Evolutionary conservation across 2,113 vertebrate species (phyloP), one percentile per base, ranked within the genome.

Genomic region (Oxyura jamaicensis): DNA sequence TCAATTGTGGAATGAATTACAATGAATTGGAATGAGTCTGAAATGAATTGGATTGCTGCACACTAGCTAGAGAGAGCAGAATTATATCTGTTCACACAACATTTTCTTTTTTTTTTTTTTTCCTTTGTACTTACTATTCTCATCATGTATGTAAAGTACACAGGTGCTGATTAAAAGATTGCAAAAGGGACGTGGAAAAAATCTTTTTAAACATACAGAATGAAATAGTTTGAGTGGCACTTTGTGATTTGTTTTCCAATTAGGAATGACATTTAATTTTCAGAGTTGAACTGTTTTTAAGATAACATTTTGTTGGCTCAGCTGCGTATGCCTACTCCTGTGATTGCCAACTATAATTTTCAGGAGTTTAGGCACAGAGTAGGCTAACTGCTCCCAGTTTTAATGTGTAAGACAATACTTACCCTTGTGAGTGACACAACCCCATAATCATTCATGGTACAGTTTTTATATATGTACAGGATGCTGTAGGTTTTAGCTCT

Each of bases 151-250:
- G 84, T 96, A 74, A 95, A 93, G 52, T 35, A 78, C 39, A 60
- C 44, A 92, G 76, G 65, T 96, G 73, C 83, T 96, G 93, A 97
- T 96, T 93, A 93, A 93, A 92, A 93, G 80, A 95, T 93, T 93
- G 93, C 86, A 93, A 73, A 89, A 80, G 35, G 10, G 35, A 86
- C 55, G 25, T 17, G 69, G 58, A 55, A 80, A 76, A 86, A 39
- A 46, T 59, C 11, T 63, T 77, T 74, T 67, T 72, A 86, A 90
- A 88, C 39, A 75, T 67, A 80, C 48, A 72, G 83, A 93, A 83
- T 65, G 65, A 68, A 94, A 88, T 52, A 4, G 12, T 79, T 85
- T 83, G 83, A 96, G 91, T 94, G 91, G 65, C 88, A 94, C 69
- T 94, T 96, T 90, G 39, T 94, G 88, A 81, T 88, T 88, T 91